Conservation (phyloP, 2,888 invertebrate genomes). For the Charanyca ferruginea region DNA sequence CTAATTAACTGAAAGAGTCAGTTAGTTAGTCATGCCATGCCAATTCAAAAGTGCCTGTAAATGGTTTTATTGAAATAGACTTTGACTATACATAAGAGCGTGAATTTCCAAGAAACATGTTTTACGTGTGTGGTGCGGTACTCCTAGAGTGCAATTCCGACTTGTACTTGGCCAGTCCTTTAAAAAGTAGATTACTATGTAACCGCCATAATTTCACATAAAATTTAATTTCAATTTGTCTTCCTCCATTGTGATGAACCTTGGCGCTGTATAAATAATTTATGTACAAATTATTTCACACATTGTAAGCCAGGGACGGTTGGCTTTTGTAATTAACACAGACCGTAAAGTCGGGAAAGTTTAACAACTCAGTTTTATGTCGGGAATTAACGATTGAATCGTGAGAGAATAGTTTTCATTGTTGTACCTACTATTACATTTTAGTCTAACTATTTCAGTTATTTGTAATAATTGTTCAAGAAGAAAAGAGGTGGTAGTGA, state of each 20-base stretch:
- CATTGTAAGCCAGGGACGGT: conserved; percentile 52
- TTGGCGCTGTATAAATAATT: conserved; percentile 37
- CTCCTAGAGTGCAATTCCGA: too few species aligned
- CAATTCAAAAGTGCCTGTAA: too few species aligned
- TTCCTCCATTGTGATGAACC: conserved; percentile 27
- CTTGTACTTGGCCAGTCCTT: too few species aligned
- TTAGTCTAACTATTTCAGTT: conserved; percentile 25
- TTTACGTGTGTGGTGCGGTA: too few species aligned
- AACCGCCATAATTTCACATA: conserved; percentile 5
- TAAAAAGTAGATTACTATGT: too few species aligned
- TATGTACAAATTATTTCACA: conserved; percentile 52
- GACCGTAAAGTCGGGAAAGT: conserved; percentile 58
- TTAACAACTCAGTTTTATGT: conserved; percentile 68
- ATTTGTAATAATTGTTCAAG: too few species aligned
- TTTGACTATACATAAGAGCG: too few species aligned
- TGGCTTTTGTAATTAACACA: conserved; percentile 67
- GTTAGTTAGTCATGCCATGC: too few species aligned
- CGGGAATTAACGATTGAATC: conserved; percentile 73
- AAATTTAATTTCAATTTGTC: conserved; percentile 38
- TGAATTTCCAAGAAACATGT: too few species aligned
- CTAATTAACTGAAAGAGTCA: too few species aligned
- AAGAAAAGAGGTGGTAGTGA: too few species aligned
- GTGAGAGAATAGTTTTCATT: conserved; percentile 67
- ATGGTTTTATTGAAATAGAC: too few species aligned
- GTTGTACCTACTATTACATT: conserved; percentile 52